These are phyloP conservation scores for Melipona beecheii DNA, from an alignment of 2,888 invertebrate species.

Conservation along the genomic window DNA sequence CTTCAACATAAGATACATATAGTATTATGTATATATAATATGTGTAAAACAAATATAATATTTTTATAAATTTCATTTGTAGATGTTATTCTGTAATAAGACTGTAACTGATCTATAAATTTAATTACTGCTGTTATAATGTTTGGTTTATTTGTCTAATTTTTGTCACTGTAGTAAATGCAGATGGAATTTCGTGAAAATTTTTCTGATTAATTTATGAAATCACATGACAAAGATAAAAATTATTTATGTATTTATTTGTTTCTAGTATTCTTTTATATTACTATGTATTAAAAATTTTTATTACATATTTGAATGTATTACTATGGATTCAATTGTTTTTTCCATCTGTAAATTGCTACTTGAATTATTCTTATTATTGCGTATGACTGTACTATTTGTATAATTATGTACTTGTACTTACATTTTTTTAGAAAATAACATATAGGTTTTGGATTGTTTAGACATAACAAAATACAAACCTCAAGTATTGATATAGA, in stretches of 20 bases:
- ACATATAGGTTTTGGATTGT: slow-evolving; percentile 53
- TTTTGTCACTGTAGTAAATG: slow-evolving; percentile 70
- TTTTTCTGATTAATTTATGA: not conserved
- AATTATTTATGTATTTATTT: not conserved
- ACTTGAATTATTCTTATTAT: slow-evolving; percentile 62
- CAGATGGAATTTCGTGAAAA: slow-evolving; percentile 59
- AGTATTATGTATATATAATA: not conserved
- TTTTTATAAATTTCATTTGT: slow-evolving; percentile 36
- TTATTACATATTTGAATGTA: slow-evolving; percentile 1
- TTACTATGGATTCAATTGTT: slow-evolving; percentile 16
- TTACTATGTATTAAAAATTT: not conserved
- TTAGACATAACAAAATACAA: slow-evolving; percentile 54
- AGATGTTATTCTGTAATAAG: slow-evolving; percentile 75
- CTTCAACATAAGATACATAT: not conserved
- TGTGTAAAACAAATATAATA: slow-evolving; percentile 5
- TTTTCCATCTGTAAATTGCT: slow-evolving; percentile 67
- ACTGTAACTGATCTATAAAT: slow-evolving; percentile 66
- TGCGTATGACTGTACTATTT: slow-evolving; percentile 70
- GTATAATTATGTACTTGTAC: slow-evolving; percentile 69
- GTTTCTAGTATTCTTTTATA: not conserved
- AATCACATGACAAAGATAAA: not conserved
- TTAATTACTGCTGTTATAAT: slow-evolving; percentile 65
- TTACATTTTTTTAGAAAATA: slow-evolving; percentile 56
- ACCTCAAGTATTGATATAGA: slow-evolving; percentile 58
- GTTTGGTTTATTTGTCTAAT: slow-evolving; percentile 70